A percentile compares a stretch with the other conserved stretches of the same genome.
These are phyloP conservation scores for Cheilosia scutellata DNA, from an alignment of 2,888 invertebrate species.

Conservation along the genomic window DNA sequence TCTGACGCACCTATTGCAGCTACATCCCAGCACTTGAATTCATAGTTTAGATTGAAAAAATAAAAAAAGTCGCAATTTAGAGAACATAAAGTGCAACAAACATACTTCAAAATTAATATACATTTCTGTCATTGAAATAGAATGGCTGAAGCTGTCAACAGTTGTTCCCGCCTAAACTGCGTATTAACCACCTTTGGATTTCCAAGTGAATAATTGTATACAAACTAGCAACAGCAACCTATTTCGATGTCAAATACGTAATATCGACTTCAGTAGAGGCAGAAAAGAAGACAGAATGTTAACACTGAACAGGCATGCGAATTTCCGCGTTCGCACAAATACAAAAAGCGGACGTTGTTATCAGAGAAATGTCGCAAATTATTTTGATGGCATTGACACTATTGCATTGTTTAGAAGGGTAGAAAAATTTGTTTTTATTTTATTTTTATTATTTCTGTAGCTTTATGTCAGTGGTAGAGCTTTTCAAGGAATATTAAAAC, in stretches of 20 bases:
- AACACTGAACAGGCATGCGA: not conserved
- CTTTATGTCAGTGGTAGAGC: no score
- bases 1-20: constrained; percentile 7
- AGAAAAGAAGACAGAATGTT: not conserved
- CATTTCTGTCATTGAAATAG: constrained; percentile 16
- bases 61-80: not conserved
- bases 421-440: constrained; percentile 17
- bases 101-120: constrained; percentile 9
- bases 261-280: constrained; percentile 10
- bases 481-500: not conserved
- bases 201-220: constrained; percentile 42
- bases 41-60: not conserved
- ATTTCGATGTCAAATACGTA: constrained; percentile 31
- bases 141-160: constrained; percentile 13
- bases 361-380: constrained; percentile 56
- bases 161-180: constrained; percentile 67
- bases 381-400: constrained; percentile 66
- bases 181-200: constrained; percentile 49
- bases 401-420: constrained; percentile 54
- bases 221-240: constrained; percentile 6
- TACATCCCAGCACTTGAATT: constrained; percentile 8
- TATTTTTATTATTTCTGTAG: not conserved
- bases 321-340: constrained; percentile 35
- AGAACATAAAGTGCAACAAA: constrained; percentile 4
- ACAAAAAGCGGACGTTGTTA: constrained; percentile 48